Percentiles rank a stretch among this genome's conserved stretches.
These are phyloP conservation scores for Leucophenga maculata DNA, from an alignment of 2,888 invertebrate genomes.

Conservation along the genomic window DNA sequence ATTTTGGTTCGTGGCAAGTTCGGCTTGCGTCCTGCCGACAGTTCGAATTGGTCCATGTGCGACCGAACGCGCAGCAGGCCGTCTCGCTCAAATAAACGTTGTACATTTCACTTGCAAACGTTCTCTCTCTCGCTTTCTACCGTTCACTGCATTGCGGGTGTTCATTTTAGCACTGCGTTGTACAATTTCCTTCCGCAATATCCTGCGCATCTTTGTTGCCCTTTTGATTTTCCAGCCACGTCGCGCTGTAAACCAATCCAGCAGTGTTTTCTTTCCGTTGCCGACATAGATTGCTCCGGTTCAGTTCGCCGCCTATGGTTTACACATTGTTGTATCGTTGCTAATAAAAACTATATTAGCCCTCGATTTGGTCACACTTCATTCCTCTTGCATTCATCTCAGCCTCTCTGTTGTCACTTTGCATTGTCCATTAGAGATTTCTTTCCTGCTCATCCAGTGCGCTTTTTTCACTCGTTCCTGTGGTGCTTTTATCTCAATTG, in stretches of 20 bases:
- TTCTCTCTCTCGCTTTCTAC: neutral
- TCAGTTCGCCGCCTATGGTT: neutral
- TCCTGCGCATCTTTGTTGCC: constrained; percentile 1
- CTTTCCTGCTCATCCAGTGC: neutral
- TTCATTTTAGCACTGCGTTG: neutral
- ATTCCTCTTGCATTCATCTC: neutral
- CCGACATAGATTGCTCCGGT: constrained; percentile 1
- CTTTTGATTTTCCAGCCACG: constrained; percentile 20
- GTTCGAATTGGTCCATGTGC: constrained; percentile 13
- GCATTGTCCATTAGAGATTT: neutral
- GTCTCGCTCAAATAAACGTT: neutral
- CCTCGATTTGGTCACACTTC: too few relatives aligned
- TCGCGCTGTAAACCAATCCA: constrained; percentile 46
- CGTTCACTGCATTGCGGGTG: neutral
- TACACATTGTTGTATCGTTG: neutral
- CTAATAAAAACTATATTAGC: too few relatives aligned
- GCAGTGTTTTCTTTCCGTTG: constrained; percentile 38
- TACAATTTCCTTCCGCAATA: constrained; percentile 5
- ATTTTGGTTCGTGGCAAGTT: constrained; percentile 22
- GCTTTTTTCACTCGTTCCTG: constrained; percentile 43
- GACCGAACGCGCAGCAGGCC: constrained; percentile 10
- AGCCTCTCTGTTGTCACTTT: constrained; percentile 13
- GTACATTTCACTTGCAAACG: neutral
- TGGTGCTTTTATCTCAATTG: constrained; percentile 49
- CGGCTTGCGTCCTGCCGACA: neutral